Evolutionary conservation across 2,797 vertebrate genomes (phyloP).

Genomic region (Carcharodon carcharias): DNA sequence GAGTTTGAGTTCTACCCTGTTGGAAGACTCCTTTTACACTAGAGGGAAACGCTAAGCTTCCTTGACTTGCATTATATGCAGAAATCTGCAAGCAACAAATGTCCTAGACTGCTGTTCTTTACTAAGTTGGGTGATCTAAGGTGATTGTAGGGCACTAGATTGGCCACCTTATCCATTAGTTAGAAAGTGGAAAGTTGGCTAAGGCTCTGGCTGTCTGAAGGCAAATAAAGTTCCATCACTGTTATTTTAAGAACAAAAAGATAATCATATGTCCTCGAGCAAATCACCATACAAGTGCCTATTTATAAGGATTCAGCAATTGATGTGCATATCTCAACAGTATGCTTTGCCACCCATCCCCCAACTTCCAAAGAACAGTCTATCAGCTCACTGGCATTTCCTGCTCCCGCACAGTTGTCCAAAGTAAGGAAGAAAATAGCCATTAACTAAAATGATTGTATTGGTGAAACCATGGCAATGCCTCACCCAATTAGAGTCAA

Average conservation of each 20-base stretch:
- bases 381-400: not conserved
- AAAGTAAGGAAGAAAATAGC: not conserved
- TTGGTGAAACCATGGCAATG: no score
- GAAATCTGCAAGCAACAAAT: not conserved
- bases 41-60: not conserved
- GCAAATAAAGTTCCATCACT: not conserved
- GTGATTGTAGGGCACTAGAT: not conserved
- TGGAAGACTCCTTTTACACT: not conserved
- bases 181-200: not conserved
- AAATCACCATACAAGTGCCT: not conserved
- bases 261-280: not conserved
- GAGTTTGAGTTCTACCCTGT: not conserved
- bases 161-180: no score
- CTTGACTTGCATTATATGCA: not conserved
- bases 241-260: not conserved
- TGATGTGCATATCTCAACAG: not conserved
- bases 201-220: not conserved
- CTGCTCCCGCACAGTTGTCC: not conserved
- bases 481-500: no score
- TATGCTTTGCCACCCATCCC: not conserved
- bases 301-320: not conserved
- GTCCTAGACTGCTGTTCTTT: not conserved
- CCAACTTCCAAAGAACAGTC: not conserved
- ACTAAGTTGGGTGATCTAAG: not conserved
- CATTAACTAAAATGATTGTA: not conserved